Evolutionary conservation across 2,888 invertebrate species (phyloP).

Genomic region (Charanyca ferruginea): DNA sequence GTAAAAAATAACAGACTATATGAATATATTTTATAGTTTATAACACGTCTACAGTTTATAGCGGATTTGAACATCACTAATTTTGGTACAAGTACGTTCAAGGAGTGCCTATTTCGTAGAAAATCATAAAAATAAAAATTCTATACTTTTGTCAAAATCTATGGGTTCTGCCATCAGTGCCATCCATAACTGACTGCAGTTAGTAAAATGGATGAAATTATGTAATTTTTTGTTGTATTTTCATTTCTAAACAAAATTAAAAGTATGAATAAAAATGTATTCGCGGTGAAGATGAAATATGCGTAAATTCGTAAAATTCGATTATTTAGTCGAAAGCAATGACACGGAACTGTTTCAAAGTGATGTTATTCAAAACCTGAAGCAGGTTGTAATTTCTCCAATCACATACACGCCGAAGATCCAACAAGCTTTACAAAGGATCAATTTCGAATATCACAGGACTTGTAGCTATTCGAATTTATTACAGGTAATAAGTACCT

Average conservation of each 20-base stretch:
- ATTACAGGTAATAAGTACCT: constrained; percentile 68
- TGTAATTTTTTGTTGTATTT: constrained; percentile 5
- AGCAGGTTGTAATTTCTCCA: constrained; percentile 77
- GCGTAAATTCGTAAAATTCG: constrained; percentile 81
- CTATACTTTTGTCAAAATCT: constrained; percentile 39
- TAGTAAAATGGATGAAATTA: constrained; percentile 53
- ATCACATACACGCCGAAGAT: constrained; percentile 76
- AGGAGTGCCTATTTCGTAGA: background rate
- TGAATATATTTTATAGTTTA: too few relatives aligned
- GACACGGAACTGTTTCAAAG: constrained; percentile 76
- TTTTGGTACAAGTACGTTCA: constrained; percentile 1
- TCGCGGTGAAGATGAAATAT: constrained; percentile 77
- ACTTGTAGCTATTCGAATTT: constrained; percentile 80
- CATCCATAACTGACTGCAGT: constrained; percentile 23
- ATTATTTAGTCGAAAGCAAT: constrained; percentile 77
- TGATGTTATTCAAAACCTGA: constrained; percentile 79
- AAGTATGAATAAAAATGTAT: constrained; percentile 57
- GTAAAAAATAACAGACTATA: too few relatives aligned
- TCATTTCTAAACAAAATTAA: constrained; percentile 33
- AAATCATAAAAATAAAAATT: constrained; percentile 7
- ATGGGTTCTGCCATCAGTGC: constrained; percentile 37
- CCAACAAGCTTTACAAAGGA: constrained; percentile 77
- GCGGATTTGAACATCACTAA: too few relatives aligned
- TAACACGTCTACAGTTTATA: too few relatives aligned
- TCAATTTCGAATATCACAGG: constrained; percentile 83